These are phyloP conservation scores for Lypha dubia DNA, from an alignment of 2,888 invertebrate genomes.

Conservation along the genomic window DNA sequence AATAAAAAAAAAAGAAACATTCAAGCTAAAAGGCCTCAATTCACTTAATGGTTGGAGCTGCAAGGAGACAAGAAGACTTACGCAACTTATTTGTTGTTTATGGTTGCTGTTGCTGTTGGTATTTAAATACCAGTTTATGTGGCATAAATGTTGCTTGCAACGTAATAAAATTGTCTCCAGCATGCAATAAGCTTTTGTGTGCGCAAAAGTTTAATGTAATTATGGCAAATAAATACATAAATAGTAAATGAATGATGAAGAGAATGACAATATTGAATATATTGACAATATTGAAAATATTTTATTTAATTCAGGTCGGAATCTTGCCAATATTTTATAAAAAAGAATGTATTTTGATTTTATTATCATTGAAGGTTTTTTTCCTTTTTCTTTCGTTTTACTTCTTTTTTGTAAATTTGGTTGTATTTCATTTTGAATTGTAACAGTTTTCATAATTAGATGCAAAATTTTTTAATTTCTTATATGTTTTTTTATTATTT, in stretches of 20 bases:
- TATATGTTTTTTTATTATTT: no score
- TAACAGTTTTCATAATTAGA: neutral
- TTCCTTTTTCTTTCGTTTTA: neutral
- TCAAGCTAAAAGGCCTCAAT: slow-evolving; percentile 17
- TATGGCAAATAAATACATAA: slow-evolving; percentile 3
- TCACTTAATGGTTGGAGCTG: slow-evolving; percentile 4
- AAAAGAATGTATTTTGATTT: neutral
- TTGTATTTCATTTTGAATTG: neutral
- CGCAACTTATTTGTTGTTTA: slow-evolving; percentile 54
- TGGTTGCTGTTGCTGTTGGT: slow-evolving; percentile 10
- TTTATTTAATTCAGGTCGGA: neutral
- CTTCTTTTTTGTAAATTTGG: neutral
- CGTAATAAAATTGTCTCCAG: slow-evolving; percentile 33
- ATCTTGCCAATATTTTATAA: neutral
- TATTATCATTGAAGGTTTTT: neutral
- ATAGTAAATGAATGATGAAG: neutral
- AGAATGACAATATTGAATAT: slow-evolving; percentile 14
- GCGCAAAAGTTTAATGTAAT: slow-evolving; percentile 6
- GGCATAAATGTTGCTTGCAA: neutral
- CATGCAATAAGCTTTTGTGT: slow-evolving; percentile 22
- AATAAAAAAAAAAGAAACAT: neutral
- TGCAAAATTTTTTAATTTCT: neutral
- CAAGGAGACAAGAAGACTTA: slow-evolving; percentile 38
- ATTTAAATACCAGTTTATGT: slow-evolving; percentile 53
- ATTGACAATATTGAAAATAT: slow-evolving; percentile 25